Conservation (phyloP, 2,888 invertebrate genomes). For the Chymomyza procnemis region DNA sequence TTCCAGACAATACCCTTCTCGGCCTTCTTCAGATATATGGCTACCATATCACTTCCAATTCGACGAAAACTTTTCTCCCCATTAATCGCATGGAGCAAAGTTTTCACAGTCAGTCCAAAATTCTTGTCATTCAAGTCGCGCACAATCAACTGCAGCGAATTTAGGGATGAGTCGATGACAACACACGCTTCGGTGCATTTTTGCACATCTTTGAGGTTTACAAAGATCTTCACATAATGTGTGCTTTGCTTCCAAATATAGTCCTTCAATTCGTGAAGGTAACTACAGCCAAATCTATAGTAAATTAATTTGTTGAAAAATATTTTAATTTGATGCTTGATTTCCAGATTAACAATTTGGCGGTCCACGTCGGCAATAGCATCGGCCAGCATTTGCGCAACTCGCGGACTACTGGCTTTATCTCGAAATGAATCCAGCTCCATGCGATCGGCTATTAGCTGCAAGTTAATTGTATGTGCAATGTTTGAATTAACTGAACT, state of each 20-base stretch:
- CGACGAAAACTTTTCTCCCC: conserved; percentile 87
- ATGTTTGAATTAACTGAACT: background rate
- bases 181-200: conserved; percentile 83
- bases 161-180: conserved; percentile 83
- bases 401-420: conserved; percentile 83
- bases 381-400: conserved; percentile 85
- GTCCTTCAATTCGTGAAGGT: conserved; percentile 78
- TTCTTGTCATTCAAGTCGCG: conserved; percentile 88
- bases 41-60: conserved; percentile 84
- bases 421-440: conserved; percentile 84
- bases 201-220: conserved; percentile 89
- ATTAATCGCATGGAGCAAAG: conserved; percentile 86
- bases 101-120: conserved; percentile 87
- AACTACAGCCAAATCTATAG: conserved; percentile 52
- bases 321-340: conserved; percentile 52
- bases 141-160: conserved; percentile 86
- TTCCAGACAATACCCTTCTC: conserved; percentile 83
- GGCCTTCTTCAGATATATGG: conserved; percentile 74
- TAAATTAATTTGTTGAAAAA: background rate
- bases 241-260: conserved; percentile 93
- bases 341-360: conserved; percentile 78
- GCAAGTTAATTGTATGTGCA: background rate
- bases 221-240: conserved; percentile 92
- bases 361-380: conserved; percentile 87
- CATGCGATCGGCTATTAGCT: conserved; percentile 86